phyloP scores from a whole-genome alignment of 92 coral and sea anemone species.

The Parazoanthus darwini region DNA sequence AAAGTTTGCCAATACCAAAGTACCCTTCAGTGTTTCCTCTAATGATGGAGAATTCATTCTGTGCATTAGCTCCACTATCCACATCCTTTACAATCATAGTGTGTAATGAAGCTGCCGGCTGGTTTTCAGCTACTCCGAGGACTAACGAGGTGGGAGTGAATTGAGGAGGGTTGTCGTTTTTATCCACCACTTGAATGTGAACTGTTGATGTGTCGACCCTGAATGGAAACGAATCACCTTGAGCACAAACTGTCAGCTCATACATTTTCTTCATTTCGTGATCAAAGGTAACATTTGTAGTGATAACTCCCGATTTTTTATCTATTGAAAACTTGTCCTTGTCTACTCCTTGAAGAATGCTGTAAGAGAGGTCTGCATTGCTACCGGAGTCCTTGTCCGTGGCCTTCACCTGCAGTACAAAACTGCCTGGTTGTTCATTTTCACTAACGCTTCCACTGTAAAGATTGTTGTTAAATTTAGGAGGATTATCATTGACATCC shows the following conservation, averaged over 20 bases:
- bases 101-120: conserved; percentile 56
- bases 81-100: conserved; percentile 73
- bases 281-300: conserved; percentile 78
- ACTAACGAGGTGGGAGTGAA: conserved; percentile 52
- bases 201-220: conserved; percentile 80
- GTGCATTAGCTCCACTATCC: conserved; percentile 74
- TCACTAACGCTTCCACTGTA: conserved; percentile 78
- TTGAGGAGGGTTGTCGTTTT: conserved; percentile 82
- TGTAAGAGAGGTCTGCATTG: conserved; percentile 76
- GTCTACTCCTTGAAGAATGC: conserved; percentile 81
- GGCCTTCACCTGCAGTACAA: conserved; percentile 74
- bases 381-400: conserved; percentile 79
- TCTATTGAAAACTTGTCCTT: conserved; percentile 73
- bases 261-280: conserved; percentile 79
- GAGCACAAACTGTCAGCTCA: conserved; percentile 73
- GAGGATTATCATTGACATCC: conserved; percentile 95
- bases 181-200: conserved; percentile 70
- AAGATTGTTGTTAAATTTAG: conserved; percentile 66
- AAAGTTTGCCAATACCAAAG: conserved; percentile 65
- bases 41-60: conserved; percentile 62
- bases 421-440: conserved; percentile 64
- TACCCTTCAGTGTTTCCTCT: conserved; percentile 61
- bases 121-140: conserved; percentile 69
- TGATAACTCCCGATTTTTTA: conserved; percentile 66
- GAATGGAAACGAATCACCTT: conserved; percentile 73